These are phyloP conservation scores for Lasioglossum villosulum DNA, from an alignment of 2,888 invertebrate species.

Conservation along the genomic window DNA sequence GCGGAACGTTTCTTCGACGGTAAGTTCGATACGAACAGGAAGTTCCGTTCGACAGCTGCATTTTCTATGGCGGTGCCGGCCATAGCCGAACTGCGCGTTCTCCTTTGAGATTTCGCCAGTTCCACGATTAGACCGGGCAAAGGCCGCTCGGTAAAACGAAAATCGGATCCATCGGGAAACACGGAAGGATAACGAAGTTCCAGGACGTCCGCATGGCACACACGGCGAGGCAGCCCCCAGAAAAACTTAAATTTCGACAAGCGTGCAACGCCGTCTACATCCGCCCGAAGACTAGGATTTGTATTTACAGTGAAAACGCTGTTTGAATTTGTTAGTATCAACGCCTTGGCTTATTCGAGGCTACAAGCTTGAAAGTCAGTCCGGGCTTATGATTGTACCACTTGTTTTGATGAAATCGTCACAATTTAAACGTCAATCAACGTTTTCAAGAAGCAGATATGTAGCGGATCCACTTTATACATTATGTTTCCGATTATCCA, in stretches of 20 bases:
- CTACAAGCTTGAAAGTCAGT: too few species aligned
- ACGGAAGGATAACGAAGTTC: constrained; percentile 40
- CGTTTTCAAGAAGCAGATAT: too few species aligned
- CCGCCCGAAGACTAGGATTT: neutral
- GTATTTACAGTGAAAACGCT: neutral
- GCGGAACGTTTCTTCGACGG: constrained; percentile 56
- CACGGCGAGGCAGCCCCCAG: neutral
- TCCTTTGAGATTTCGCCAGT: constrained; percentile 59
- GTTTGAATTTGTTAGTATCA: neutral
- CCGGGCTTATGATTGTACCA: too few species aligned
- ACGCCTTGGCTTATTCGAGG: too few species aligned
- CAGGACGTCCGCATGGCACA: neutral
- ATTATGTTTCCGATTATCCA: too few species aligned
- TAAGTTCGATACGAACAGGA: constrained; percentile 32
- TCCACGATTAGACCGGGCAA: constrained; percentile 42
- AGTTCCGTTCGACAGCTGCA: constrained; percentile 22
- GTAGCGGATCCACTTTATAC: too few species aligned
- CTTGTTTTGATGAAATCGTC: too few species aligned
- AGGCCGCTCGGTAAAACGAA: constrained; percentile 27
- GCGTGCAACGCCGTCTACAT: neutral
- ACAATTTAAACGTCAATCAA: too few species aligned
- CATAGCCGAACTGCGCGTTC: constrained; percentile 5
- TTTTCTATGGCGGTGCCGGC: constrained; percentile 16
- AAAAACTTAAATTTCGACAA: neutral
- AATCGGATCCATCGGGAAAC: constrained; percentile 22